A percentile compares a stretch with the other conserved stretches of the same genome.
Conservation (phyloP, 2,888 invertebrate genomes). For the Metalampra italica region DNA sequence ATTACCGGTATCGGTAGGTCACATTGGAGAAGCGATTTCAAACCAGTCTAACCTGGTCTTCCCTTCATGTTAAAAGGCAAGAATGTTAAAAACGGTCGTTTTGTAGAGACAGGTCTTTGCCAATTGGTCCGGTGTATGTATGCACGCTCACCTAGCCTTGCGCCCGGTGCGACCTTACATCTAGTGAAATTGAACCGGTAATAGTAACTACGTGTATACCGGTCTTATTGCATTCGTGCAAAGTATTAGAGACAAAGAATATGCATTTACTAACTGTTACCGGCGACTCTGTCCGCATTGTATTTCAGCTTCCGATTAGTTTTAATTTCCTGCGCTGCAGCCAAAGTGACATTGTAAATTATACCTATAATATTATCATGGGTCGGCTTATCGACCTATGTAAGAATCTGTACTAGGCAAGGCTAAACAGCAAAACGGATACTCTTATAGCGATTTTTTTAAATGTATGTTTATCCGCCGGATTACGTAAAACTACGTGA, state of each 20-base stretch:
- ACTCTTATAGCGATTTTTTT: too few species aligned
- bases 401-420: too few species aligned
- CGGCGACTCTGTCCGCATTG: too few species aligned
- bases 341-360: too few species aligned
- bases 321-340: too few species aligned
- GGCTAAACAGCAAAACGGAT: too few species aligned
- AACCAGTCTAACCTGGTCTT: conserved; percentile 10
- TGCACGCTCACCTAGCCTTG: conserved; percentile 67
- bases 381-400: too few species aligned
- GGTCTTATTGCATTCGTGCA: conserved; percentile 33
- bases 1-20: conserved; percentile 8
- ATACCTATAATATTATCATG: too few species aligned
- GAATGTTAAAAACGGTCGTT: background rate
- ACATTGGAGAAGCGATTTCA: conserved; percentile 3
- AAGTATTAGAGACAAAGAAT: conserved; percentile 38
- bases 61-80: background rate
- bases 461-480: too few species aligned
- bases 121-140: conserved; percentile 15
- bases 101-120: conserved; percentile 10
- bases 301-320: too few species aligned
- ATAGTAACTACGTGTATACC: conserved; percentile 28
- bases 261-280: conserved; percentile 25
- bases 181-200: conserved; percentile 72
- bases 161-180: conserved; percentile 59
- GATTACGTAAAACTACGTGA: too few species aligned